phyloP scores from a whole-genome alignment of 2,113 vertebrate species.

The Rhinopomastus cyanomelas region DNA sequence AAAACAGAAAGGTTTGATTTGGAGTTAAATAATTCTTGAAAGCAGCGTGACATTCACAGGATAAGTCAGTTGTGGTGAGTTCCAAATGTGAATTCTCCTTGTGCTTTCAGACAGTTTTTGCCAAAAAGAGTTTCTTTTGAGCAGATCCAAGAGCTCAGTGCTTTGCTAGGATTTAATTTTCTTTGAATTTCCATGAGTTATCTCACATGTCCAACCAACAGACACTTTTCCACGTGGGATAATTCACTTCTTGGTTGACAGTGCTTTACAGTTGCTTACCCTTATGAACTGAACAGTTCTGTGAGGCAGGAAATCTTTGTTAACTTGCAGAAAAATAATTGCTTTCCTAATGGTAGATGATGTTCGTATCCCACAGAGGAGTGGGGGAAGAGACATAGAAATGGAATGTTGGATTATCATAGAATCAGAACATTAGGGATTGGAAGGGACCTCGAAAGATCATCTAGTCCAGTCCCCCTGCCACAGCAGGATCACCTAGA shows the following conservation, averaged over 20 bases:
- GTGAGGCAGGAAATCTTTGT: background rate
- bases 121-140: background rate
- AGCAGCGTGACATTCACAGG: background rate
- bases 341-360: background rate
- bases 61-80: background rate
- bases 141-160: background rate
- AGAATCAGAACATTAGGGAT: too few relatives aligned
- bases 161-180: background rate
- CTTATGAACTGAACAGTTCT: background rate
- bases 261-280: background rate
- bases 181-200: background rate
- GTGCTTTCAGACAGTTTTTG: background rate
- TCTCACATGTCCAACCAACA: background rate
- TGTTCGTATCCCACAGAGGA: too few relatives aligned
- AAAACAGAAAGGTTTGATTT: conserved; percentile 5
- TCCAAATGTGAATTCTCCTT: background rate
- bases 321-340: background rate
- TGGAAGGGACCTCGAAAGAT: too few relatives aligned
- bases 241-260: background rate
- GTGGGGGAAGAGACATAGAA: too few relatives aligned
- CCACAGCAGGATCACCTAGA: too few relatives aligned
- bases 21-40: background rate
- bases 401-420: too few relatives aligned
- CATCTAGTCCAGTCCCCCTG: too few relatives aligned
- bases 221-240: background rate